phyloP scores from a whole-genome alignment of 2,888 invertebrate species.

The Saturnia japonica region DNA sequence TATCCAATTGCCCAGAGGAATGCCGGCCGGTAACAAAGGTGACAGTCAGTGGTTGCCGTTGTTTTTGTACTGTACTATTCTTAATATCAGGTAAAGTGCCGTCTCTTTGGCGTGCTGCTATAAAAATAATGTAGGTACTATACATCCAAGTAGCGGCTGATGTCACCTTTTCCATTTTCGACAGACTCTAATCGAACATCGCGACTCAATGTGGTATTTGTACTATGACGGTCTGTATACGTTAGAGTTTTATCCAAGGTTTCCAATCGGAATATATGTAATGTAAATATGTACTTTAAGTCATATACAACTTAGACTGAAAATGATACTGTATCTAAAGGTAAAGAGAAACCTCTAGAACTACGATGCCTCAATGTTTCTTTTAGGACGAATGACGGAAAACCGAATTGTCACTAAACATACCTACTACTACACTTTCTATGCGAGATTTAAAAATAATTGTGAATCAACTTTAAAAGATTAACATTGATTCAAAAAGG shows the following conservation, averaged over 20 bases:
- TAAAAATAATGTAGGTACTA: neutral
- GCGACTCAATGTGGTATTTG: neutral
- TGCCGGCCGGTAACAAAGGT: too few relatives aligned
- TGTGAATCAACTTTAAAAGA: neutral
- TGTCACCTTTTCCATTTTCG: constrained; percentile 1
- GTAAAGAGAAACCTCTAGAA: neutral
- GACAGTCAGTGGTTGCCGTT: too few relatives aligned
- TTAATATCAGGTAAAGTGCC: too few relatives aligned
- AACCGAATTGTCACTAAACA: neutral
- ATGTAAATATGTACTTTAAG: neutral
- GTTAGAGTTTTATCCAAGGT: neutral
- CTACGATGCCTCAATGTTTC: neutral
- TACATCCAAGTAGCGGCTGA: neutral
- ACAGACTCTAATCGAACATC: neutral
- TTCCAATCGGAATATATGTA: neutral
- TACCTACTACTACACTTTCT: neutral
- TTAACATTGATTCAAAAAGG: neutral
- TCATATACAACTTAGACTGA: neutral
- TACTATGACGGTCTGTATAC: neutral
- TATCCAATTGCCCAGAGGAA: too few relatives aligned
- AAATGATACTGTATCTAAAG: neutral
- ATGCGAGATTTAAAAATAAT: too few relatives aligned
- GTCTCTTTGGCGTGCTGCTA: too few relatives aligned
- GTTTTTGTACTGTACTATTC: too few relatives aligned
- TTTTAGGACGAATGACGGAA: neutral